phyloP scores from a whole-genome alignment of 2,888 invertebrate genomes.

The Danaus chrysippus region DNA sequence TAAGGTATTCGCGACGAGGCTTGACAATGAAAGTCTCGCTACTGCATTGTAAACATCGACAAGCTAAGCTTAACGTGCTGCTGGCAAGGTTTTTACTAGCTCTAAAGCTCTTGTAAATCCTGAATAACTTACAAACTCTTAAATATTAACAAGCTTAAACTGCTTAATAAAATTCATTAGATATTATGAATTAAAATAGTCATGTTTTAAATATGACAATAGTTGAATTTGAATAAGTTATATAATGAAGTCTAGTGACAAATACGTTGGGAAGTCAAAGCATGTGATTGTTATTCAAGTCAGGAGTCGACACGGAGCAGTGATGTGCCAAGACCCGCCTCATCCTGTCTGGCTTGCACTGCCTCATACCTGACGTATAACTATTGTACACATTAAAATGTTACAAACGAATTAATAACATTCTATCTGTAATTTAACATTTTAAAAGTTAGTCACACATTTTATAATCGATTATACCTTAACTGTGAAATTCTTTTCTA shows the following conservation, averaged over 20 bases:
- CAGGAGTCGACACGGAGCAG: background rate
- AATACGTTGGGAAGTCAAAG: background rate
- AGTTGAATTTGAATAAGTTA: no score
- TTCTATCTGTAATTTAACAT: no score
- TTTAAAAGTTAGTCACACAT: background rate
- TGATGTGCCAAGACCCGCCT: constrained; percentile 3
- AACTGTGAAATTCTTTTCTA: background rate
- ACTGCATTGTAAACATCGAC: background rate
- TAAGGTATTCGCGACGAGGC: background rate
- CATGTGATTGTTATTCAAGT: constrained; percentile 2
- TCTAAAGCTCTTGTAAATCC: no score
- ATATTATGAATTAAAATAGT: no score
- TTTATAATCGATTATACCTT: background rate
- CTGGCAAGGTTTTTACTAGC: background rate
- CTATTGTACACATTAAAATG: background rate
- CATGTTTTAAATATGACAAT: no score
- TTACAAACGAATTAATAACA: no score
- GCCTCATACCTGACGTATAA: background rate
- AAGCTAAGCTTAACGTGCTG: background rate
- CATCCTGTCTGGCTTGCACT: background rate
- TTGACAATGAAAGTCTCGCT: background rate
- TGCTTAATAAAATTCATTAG: no score
- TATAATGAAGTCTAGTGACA: background rate
- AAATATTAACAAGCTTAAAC: no score
- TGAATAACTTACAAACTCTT: no score